These are phyloP conservation scores for Mustela lutreola DNA, from an alignment of 2,113 vertebrate genomes.

Conservation along the genomic window DNA sequence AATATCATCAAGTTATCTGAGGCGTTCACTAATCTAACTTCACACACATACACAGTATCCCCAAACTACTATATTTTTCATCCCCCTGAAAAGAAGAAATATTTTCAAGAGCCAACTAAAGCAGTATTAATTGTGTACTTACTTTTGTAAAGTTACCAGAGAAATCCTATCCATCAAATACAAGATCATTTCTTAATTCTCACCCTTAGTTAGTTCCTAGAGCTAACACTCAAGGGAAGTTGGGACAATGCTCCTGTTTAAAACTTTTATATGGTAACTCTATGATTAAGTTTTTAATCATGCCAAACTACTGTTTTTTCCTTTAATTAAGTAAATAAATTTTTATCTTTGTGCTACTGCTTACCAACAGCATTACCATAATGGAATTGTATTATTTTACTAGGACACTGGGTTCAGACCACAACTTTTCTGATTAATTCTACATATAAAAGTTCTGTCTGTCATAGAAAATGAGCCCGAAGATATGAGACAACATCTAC, in stretches of 20 bases:
- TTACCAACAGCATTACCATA: slow-evolving; percentile 23
- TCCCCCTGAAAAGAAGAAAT: slow-evolving; percentile 15
- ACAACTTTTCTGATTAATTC: slow-evolving; percentile 9
- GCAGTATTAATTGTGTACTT: neutral
- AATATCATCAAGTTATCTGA: neutral
- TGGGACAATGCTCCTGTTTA: neutral
- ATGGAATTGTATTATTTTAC: neutral
- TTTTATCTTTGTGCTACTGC: slow-evolving; percentile 31
- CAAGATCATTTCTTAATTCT: neutral
- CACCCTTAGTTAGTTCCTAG: neutral
- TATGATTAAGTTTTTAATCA: neutral
- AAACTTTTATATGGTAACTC: neutral
- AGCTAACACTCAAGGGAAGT: neutral
- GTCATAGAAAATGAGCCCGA: slow-evolving; percentile 25
- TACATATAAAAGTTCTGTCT: neutral
- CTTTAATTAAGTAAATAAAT: neutral
- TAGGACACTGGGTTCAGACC: slow-evolving; percentile 22
- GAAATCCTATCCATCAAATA: neutral
- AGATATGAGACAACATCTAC: neutral
- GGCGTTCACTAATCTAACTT: slow-evolving; percentile 1
- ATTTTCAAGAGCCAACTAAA: slow-evolving; percentile 4
- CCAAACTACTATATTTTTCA: neutral
- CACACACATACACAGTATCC: neutral
- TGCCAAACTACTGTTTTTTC: neutral
- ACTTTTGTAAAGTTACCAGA: neutral